These are phyloP conservation scores for Nettapus auritus DNA, from an alignment of 2,113 vertebrate species.

Conservation along the genomic window DNA sequence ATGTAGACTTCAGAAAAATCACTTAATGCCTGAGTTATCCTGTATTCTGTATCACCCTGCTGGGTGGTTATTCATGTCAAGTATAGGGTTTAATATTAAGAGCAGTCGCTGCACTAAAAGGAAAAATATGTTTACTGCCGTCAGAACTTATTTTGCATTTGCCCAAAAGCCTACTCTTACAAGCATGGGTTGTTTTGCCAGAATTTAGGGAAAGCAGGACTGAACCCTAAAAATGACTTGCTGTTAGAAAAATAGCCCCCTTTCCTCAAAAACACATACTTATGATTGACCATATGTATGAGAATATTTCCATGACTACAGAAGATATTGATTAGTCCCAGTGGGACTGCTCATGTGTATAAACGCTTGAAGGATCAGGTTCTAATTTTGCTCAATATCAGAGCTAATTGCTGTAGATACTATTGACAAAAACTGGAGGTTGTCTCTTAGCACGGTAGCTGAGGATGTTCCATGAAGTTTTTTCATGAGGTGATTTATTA, in stretches of 20 bases:
- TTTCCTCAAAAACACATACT: neutral
- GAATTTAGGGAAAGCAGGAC: neutral
- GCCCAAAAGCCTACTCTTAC: neutral
- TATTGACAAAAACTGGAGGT: slow-evolving; percentile 17
- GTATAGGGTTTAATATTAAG: slow-evolving; percentile 10
- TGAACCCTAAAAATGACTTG: neutral
- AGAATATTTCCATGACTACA: neutral
- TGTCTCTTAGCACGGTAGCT: neutral
- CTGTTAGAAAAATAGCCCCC: neutral
- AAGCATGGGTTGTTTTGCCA: neutral
- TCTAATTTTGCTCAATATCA: slow-evolving; percentile 50
- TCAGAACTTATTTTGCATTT: slow-evolving; percentile 17
- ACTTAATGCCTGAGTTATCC: slow-evolving; percentile 1
- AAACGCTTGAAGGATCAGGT: slow-evolving; percentile 41
- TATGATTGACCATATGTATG: neutral
- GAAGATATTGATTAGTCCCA: slow-evolving; percentile 22
- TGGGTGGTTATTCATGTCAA: slow-evolving; percentile 28
- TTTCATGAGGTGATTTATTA: neutral
- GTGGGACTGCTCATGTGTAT: neutral
- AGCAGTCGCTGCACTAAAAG: neutral
- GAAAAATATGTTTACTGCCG: slow-evolving; percentile 12
- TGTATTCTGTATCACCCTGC: neutral
- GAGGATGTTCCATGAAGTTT: neutral
- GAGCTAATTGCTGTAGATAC: slow-evolving; percentile 37
- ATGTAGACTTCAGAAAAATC: slow-evolving; percentile 4